Evolutionary conservation across 2,888 invertebrate species (phyloP), one percentile per base, ranked within the genome.

Genomic region (Bombylius discolor): DNA sequence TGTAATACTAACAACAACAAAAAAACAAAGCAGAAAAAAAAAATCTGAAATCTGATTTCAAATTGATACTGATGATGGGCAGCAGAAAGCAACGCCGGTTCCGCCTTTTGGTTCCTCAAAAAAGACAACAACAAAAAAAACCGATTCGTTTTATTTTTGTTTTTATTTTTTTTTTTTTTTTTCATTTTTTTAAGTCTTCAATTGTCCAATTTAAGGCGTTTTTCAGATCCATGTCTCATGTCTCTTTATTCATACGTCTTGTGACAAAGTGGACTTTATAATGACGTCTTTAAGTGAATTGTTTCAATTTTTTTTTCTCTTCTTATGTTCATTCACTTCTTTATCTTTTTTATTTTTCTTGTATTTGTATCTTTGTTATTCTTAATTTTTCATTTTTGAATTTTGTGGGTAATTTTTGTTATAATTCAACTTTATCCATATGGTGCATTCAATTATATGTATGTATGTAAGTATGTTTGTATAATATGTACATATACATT

Each of bases 221-320:
- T 42, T 42, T 42, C 12, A 42, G 39, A 42, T 42, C 12, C 39
- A 42, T 42, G 39, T 42, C 39, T 42, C 12, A 42, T 60, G 58
- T 60, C 60, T 56, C 58, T 56, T 60, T 60, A 58, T 60, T 60
- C 60, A 56, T 60, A 56, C 58, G 53, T 55, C 52, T 58, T 60
- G 60, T 60, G 60, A 60, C 60, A 60, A 60, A 60, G 60, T 58
- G 60, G 56, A 55, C 58, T 60, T 56, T 58, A 56, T 60, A 60
- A 60, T 60, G 60, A 60, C 58, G 56, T 58, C 60, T 60, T 60
- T 60, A 60, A 60, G 60, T 60, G 58, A 60, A 60, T 60, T 60
- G 60, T 60, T 60, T 60, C 50, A 51, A 56, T 49, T 60, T 56
- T 60, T 59, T 59, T 42, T 42, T 11, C 5, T 42, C 9, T 42